Conservation (phyloP, 2,888 invertebrate genomes). For the Dicycla oo region DNA sequence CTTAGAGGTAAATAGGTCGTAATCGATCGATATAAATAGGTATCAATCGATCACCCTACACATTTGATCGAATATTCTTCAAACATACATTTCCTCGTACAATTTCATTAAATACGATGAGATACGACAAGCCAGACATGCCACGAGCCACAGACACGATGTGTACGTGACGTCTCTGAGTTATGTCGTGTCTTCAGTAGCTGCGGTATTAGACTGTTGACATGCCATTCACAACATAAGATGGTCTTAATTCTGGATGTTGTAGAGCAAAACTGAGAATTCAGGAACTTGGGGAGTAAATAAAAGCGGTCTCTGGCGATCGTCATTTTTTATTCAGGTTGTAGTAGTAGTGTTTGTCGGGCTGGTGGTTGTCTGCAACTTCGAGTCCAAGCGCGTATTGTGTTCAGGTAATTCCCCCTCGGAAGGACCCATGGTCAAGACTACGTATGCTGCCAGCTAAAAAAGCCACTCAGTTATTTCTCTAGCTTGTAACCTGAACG, state of each 20-base stretch:
- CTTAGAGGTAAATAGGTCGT: no score
- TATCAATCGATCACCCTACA: background rate
- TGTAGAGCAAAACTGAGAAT: background rate
- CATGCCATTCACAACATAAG: background rate
- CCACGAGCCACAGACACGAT: constrained; percentile 11
- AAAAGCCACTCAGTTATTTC: background rate
- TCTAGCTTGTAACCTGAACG: background rate
- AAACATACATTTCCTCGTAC: background rate
- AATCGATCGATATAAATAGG: no score
- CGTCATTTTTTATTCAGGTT: background rate
- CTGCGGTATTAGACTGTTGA: constrained; percentile 17
- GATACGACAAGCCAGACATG: background rate
- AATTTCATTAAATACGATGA: background rate
- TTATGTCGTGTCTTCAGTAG: constrained; percentile 15
- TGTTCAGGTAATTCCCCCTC: background rate
- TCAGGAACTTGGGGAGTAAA: background rate
- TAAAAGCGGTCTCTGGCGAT: background rate
- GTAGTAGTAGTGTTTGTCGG: no score
- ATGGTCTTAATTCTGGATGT: constrained; percentile 3
- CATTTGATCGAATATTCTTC: background rate
- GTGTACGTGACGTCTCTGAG: constrained; percentile 24
- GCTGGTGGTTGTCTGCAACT: no score
- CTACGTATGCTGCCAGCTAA: background rate
- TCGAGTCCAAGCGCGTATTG: background rate
- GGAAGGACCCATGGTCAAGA: background rate